Conservation (phyloP, 1,140 invertebrate genomes). For the Macrostomum lignano region DNA sequence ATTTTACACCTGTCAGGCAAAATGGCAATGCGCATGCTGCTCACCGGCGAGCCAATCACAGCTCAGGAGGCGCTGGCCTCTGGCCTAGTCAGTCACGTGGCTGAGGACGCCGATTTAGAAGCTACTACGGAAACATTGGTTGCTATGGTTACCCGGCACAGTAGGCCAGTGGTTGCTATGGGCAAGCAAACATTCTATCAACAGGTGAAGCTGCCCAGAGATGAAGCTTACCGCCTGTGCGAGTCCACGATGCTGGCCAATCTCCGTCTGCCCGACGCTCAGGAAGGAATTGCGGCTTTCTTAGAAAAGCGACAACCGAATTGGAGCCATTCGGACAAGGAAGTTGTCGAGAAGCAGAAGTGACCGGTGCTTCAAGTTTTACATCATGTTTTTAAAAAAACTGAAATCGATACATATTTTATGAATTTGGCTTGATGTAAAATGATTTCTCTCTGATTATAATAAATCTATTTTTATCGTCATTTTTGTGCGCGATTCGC, state of each 20-base stretch:
- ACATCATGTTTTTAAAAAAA: too few species aligned
- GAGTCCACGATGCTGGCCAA: constrained; percentile 48
- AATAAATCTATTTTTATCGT: too few species aligned
- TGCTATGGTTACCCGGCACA: constrained; percentile 1
- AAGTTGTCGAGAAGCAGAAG: constrained; percentile 7
- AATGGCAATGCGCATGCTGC: constrained; percentile 51
- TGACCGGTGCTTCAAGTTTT: too few species aligned
- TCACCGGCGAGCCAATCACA: constrained; percentile 45
- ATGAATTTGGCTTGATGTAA: too few species aligned
- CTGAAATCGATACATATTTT: too few species aligned
- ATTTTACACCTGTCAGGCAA: constrained; percentile 49
- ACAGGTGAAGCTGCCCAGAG: constrained; percentile 38
- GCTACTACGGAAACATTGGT: constrained; percentile 19
- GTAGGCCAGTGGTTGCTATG: not conserved
- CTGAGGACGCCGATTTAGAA: constrained; percentile 36
- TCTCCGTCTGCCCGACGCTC: constrained; percentile 46
- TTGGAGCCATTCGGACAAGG: constrained; percentile 32
- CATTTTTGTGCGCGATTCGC: too few species aligned
- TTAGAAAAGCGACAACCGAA: constrained; percentile 50
- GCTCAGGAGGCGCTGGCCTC: constrained; percentile 47
- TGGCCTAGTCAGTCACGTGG: constrained; percentile 54
- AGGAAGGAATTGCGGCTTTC: constrained; percentile 65
- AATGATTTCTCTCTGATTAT: too few species aligned
- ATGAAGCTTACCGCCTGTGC: constrained; percentile 42
- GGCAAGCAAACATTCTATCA: constrained; percentile 31